Evolutionary conservation across 2,113 vertebrate species (phyloP), one percentile per base, ranked within the genome.

Genomic region (rabbit (Oryctolagus cuniculus)): DNA sequence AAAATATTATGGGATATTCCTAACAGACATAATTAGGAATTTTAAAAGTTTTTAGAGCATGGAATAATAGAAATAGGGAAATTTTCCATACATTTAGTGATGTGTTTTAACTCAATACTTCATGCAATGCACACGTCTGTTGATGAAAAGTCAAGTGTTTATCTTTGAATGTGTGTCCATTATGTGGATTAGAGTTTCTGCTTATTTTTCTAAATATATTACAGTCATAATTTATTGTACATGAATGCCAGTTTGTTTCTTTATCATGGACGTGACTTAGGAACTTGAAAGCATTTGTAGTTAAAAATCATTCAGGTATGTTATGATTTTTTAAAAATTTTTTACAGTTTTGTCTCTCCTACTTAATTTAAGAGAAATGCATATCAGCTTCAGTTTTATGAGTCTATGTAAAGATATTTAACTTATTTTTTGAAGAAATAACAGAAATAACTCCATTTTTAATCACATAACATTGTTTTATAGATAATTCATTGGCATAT

Each of bases 81-180:
- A 13, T 55, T 80, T 92, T 78, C 27, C 16, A 21, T 90, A 58
- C 10, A 34, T 86, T 64, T 69, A 22, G 2, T 78, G 64, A 79
- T 78, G 3, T 38, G 34, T 82, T 87, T 90, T 95, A 94, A 89
- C 17, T 82, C 85, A 44, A 36, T 49, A 74, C 55, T 19, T 58
- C 16, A 1, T 15, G 55, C 44, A 22, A 2, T 55, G 2, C 38
- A 66, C 5, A 66, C 4, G 82, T 63, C 31, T 70, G 87, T 83
- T 64, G 9, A 73, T 78, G 58, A 87, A 63, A 17, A 67, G 7
- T 27, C 86, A 83, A 66, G 27, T 36, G 2, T 63, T 87, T 90
- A 55, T 81, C 77, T 93, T 55, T 73, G 27, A 84, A 27, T 8
- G 15, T 69, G 4, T 38, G 34, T 88, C 15, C 16, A 22, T 27